Base-by-base conservation (phyloP, 2,113 vertebrate species). In the Odobenus rosmarus region DNA sequence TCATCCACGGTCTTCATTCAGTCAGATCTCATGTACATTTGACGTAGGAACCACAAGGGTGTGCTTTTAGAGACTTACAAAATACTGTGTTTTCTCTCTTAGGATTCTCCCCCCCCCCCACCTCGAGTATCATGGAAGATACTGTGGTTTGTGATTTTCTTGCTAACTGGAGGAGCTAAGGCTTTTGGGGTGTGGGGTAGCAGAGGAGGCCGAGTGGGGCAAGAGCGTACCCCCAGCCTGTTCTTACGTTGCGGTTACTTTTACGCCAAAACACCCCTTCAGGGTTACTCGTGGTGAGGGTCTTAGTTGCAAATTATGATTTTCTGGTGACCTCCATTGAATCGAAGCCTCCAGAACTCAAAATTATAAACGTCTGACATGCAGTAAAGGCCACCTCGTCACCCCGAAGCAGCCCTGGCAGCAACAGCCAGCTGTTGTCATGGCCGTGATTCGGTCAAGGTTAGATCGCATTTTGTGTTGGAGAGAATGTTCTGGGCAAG, bases 61-160 rank as follows among this genome's bases (percentile, higher is more conserved):
- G 97, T 99, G 98, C 98, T 98, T 83, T 98, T 98, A 99, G 99
- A 99, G 99, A 98, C 99, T 99, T 98, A 97, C 97, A 98, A 97
- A 98, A 98, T 97, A 99, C 98, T 98, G 98, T 99, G 99, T 99
- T 99, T 99, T 98, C 98, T 99, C 93, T 99, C 98, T 98, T 99
- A 97, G 99, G 98, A 98, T 67, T 97, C 95, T 88, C 94, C 98
- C 92, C 95, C 24, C 14, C 14, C 94, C 98, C 92, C 95, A 23
- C 14, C 14, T 93, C 93, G 96, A 98, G 72, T 57, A 76, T 95
- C 97, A 76, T 76, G 95, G 98, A 97, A 96, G 98, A 98, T 98
- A 98, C 98, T 98, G 77, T 98, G 99, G 99, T 99, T 99, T 99
- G 99, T 99, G 98, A 99, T 99, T 98, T 98, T 53, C 98, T 98